Evolutionary conservation across 53 echinoderm and acorn worm genomes (phyloP).

Genomic region (Temnopleurus reevesii): DNA sequence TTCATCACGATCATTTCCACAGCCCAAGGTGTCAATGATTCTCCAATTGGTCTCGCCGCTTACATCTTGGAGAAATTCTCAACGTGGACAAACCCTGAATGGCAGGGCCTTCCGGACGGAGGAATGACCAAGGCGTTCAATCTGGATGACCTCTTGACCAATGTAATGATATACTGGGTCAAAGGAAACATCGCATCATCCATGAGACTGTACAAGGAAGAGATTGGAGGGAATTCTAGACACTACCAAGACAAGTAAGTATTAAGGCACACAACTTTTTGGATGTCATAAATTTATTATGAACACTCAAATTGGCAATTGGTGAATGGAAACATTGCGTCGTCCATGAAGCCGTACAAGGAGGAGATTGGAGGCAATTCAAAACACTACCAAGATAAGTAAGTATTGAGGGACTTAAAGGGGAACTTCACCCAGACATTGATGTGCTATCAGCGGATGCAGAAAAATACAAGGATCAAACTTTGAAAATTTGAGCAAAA

Average conservation of each 20-base stretch:
- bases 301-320: too few relatives aligned
- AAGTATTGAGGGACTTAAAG: too few relatives aligned
- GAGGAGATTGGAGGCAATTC: conserved; percentile 60
- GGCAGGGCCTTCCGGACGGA: conserved; percentile 67
- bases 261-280: too few relatives aligned
- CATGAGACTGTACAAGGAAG: conserved; percentile 91
- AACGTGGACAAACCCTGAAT: conserved; percentile 65
- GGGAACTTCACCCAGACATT: too few relatives aligned
- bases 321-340: conserved; percentile 81
- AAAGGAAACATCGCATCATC: conserved; percentile 81
- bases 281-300: too few relatives aligned
- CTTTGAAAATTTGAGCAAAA: too few relatives aligned
- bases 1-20: not conserved
- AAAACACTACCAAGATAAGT: not conserved
- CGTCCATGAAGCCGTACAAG: conserved; percentile 89
- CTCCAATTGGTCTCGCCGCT: conserved; percentile 83
- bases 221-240: conserved; percentile 24
- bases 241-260: conserved; percentile 20
- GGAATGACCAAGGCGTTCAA: conserved; percentile 61
- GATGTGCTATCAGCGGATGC: too few relatives aligned
- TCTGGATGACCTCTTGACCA: conserved; percentile 85
- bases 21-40: conserved; percentile 81
- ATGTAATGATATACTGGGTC: conserved; percentile 97
- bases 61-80: conserved; percentile 95
- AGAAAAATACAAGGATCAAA: too few relatives aligned